A percentile compares a stretch with the other conserved stretches of the same genome.
phyloP scores from a whole-genome alignment of 2,797 vertebrate species.

The Anguilla marmorata region DNA sequence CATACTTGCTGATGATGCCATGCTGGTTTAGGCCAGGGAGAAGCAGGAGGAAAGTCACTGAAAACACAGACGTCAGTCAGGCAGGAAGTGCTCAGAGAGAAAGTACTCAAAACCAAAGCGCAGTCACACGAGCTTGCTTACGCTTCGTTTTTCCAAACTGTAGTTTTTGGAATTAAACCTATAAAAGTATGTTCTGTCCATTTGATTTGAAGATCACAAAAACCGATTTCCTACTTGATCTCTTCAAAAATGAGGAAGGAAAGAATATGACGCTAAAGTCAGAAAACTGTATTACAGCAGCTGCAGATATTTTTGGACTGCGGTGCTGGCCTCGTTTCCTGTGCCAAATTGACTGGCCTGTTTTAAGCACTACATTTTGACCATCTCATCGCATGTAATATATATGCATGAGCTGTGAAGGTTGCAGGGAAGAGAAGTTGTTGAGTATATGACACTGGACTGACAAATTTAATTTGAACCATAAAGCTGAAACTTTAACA shows the following conservation, averaged over 20 bases:
- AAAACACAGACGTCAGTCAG: not conserved
- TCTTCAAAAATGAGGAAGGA: not conserved
- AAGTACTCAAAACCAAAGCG: not conserved
- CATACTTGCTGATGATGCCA: slow-evolving; percentile 76
- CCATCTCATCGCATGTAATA: not conserved
- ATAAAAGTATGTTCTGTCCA: not conserved
- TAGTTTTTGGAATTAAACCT: not conserved
- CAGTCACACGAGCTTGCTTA: not conserved
- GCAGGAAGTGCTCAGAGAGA: not conserved
- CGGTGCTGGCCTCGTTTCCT: slow-evolving; percentile 19
- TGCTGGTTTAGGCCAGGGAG: slow-evolving; percentile 80
- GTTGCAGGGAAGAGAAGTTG: not conserved
- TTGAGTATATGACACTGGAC: not conserved
- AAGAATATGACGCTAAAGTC: not conserved
- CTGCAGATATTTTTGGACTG: slow-evolving; percentile 21
- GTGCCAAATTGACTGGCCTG: slow-evolving; percentile 24
- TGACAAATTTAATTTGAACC: not conserved
- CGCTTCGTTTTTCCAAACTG: not conserved
- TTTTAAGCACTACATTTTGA: slow-evolving; percentile 8
- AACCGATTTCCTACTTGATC: not conserved
- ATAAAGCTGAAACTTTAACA: too few species aligned
- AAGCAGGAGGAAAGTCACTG: slow-evolving; percentile 66
- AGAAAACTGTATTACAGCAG: not conserved
- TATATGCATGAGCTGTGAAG: not conserved
- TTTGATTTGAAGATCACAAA: not conserved